Conservation (phyloP, 2,113 vertebrate species). For the Neolamprologus devosi region DNA sequence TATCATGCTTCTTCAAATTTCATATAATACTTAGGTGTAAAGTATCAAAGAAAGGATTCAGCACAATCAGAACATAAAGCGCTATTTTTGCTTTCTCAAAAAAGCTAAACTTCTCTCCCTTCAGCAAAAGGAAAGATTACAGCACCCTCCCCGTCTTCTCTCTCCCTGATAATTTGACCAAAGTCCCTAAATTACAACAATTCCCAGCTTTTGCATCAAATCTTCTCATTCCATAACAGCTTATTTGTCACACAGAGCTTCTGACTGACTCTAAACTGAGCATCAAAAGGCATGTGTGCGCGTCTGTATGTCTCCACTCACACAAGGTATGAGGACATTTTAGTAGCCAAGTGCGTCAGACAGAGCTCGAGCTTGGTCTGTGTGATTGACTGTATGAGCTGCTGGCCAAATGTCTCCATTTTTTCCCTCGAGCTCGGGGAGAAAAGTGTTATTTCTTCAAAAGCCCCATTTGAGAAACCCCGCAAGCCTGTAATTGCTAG, state of each 20-base stretch:
- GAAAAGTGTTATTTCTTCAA: conserved; percentile 74
- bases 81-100: not conserved
- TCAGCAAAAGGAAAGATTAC: not conserved
- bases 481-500: conserved; percentile 69
- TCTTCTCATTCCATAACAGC: not conserved
- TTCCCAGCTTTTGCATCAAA: not conserved
- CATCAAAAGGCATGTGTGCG: not conserved
- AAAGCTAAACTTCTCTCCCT: not conserved
- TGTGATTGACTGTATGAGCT: conserved; percentile 59
- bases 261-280: not conserved
- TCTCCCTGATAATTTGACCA: not conserved
- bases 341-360: conserved; percentile 65
- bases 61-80: not conserved
- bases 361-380: conserved; percentile 34
- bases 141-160: not conserved
- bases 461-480: conserved; percentile 73
- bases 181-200: not conserved
- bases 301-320: conserved; percentile 1
- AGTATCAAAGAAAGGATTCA: not conserved
- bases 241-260: not conserved
- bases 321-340: conserved; percentile 51
- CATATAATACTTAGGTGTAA: not conserved
- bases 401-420: conserved; percentile 55
- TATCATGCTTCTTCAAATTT: not conserved
- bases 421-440: conserved; percentile 48